Evolutionary conservation across 2,888 invertebrate genomes (phyloP), one percentile per base, ranked within the genome.

Genomic region (Xanthorhoe spadicearia): DNA sequence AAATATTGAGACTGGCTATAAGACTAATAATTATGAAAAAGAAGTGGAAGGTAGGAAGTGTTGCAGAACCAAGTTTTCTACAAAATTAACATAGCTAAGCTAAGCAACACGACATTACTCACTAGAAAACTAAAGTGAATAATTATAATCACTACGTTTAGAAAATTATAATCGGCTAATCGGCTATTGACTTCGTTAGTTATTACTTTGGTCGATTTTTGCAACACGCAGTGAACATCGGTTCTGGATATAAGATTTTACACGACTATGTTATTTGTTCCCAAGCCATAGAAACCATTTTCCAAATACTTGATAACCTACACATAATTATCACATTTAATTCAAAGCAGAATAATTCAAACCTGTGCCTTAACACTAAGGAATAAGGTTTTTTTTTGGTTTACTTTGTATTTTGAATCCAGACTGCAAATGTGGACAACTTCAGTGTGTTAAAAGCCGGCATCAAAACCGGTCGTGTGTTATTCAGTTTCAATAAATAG

Each of bases 361-460:
- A 53, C n/a, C 15, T 46, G 23, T 55, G 23, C 48, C 54, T 38
- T 68, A 32, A 3, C 50, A 0, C 48, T 15, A 53, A n/a, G 15
- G 0, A 17, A 59, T 67, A 64, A 68, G 61, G 60, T 17, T 56
- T 35, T 55, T n/a, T 56, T 60, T 61, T 67, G 32, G 60, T 43
- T 63, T 35, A 55, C 17, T 9, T 4, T 0, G 13, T 13, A 49
- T 23, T 9, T 15, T 6, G 43, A n/a, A 55, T 49, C 6, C 38
- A 53, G 8, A 18, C 8, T 5, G 35, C n/a, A 7, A 35, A 35
- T 61, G 54, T 49, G n/a, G 53, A 35, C 51, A 54, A 23, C 35
- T 64, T 74, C 74, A 83, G 83, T 83, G 68, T 56, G 73, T 66
- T 72, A 52, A 63, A 66, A 72, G 71, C 75, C 75, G 76, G 76